These are phyloP conservation scores for Drosophila ficusphila DNA, from an alignment of 1,140 invertebrate genomes.

Conservation along the genomic window DNA sequence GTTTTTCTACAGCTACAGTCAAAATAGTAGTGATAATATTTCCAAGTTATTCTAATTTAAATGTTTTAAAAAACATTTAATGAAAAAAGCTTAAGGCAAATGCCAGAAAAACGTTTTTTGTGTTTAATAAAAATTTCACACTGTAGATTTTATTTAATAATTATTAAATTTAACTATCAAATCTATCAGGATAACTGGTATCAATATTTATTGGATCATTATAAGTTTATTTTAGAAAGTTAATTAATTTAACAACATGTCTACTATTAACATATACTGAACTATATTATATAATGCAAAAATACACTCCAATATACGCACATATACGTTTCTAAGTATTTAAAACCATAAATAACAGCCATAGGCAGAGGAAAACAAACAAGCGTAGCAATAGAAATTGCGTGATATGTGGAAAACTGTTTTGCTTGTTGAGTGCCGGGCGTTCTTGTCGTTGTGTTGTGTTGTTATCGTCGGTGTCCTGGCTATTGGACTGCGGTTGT, in stretches of 20 bases:
- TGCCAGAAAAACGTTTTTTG: too few relatives aligned
- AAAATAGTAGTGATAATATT: not conserved
- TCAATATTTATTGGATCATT: too few relatives aligned
- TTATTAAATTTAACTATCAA: too few relatives aligned
- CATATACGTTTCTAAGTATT: constrained; percentile 34
- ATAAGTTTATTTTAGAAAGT: too few relatives aligned
- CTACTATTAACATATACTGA: too few relatives aligned
- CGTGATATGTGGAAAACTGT: constrained; percentile 73
- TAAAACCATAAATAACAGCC: constrained; percentile 66
- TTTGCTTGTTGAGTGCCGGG: constrained; percentile 62
- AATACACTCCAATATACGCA: not conserved
- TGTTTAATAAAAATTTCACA: too few relatives aligned
- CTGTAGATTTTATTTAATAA: too few relatives aligned
- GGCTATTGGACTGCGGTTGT: constrained; percentile 56
- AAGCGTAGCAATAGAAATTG: constrained; percentile 59
- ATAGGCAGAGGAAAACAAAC: constrained; percentile 31
- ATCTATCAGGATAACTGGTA: too few relatives aligned
- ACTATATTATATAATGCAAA: constrained; percentile 56
- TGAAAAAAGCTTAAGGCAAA: too few relatives aligned
- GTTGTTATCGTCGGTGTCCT: constrained; percentile 66
- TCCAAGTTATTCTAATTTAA: too few relatives aligned
- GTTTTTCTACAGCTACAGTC: not conserved
- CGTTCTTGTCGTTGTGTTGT: constrained; percentile 41
- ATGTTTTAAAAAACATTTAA: too few relatives aligned
- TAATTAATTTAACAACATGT: too few relatives aligned